A percentile compares a stretch with the other conserved stretches of the same genome.
Conservation (phyloP, 2,888 invertebrate genomes). For the Harpalus rubripes region DNA sequence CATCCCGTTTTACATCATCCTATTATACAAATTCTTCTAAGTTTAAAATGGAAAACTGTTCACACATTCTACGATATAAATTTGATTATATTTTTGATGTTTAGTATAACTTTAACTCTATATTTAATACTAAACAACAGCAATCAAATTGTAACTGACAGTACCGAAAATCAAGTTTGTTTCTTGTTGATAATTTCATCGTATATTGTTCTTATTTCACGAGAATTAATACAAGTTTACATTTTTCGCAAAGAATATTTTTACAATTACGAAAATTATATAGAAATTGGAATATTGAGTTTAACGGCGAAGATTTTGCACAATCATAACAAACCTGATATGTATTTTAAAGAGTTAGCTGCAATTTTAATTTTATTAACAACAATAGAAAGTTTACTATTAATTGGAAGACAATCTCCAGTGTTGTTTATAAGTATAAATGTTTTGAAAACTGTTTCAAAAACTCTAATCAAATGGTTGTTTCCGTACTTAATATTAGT, state of each 20-base stretch:
- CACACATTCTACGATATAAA: constrained; percentile 58
- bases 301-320: constrained; percentile 43
- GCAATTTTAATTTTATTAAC: constrained; percentile 57
- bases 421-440: constrained; percentile 61
- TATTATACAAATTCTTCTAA: constrained; percentile 53
- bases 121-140: constrained; percentile 44
- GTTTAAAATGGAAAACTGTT: constrained; percentile 60
- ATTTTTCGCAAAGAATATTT: constrained; percentile 60
- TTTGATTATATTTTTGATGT: constrained; percentile 61
- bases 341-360: constrained; percentile 46
- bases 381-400: constrained; percentile 46
- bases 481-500: constrained; percentile 56
- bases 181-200: constrained; percentile 44
- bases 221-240: constrained; percentile 61
- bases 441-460: constrained; percentile 54
- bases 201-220: constrained; percentile 42
- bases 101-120: constrained; percentile 46
- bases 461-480: constrained; percentile 53
- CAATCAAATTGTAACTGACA: background rate
- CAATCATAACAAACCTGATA: background rate
- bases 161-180: constrained; percentile 11
- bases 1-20: constrained; percentile 59
- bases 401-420: constrained; percentile 59
- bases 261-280: constrained; percentile 56
- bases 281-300: constrained; percentile 58